These are phyloP conservation scores for Thymelicus sylvestris DNA, from an alignment of 2,888 invertebrate species.

Conservation along the genomic window DNA sequence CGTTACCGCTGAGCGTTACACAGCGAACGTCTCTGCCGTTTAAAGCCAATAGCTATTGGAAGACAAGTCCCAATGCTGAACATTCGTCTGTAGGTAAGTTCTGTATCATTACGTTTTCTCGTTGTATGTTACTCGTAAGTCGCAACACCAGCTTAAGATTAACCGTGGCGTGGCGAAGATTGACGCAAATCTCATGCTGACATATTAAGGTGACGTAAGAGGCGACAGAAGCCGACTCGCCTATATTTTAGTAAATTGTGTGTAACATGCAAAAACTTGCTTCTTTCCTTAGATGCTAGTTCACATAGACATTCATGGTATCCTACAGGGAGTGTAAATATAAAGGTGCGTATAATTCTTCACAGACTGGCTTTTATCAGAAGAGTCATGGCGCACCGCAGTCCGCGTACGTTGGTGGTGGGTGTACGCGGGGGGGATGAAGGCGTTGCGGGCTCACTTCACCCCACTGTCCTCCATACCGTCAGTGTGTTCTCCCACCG, in stretches of 20 bases:
- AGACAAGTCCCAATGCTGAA: slow-evolving; percentile 68
- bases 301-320: too few relatives aligned
- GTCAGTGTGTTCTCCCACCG: slow-evolving; percentile 50
- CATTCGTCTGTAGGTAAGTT: slow-evolving; percentile 71
- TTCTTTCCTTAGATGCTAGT: too few relatives aligned
- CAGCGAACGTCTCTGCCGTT: slow-evolving; percentile 64
- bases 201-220: too few relatives aligned
- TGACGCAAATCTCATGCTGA: too few relatives aligned
- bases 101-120: too few relatives aligned
- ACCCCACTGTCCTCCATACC: slow-evolving; percentile 46
- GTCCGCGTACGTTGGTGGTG: slow-evolving; percentile 74
- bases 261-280: too few relatives aligned
- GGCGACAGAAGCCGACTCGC: too few relatives aligned
- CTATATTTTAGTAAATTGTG: too few relatives aligned
- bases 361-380: slow-evolving; percentile 70
- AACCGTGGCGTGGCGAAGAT: too few relatives aligned
- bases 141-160: too few relatives aligned
- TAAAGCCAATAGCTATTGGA: slow-evolving; percentile 68
- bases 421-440: slow-evolving; percentile 52
- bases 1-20: slow-evolving; percentile 65
- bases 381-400: slow-evolving; percentile 66
- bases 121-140: neutral
- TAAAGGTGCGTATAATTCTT: neutral
- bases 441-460: slow-evolving; percentile 47
- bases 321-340: too few relatives aligned